Evolutionary conservation across 2,113 vertebrate genomes (phyloP), one percentile per base, ranked within the genome.

Genomic region (Petrocephalus microphthalmus): DNA sequence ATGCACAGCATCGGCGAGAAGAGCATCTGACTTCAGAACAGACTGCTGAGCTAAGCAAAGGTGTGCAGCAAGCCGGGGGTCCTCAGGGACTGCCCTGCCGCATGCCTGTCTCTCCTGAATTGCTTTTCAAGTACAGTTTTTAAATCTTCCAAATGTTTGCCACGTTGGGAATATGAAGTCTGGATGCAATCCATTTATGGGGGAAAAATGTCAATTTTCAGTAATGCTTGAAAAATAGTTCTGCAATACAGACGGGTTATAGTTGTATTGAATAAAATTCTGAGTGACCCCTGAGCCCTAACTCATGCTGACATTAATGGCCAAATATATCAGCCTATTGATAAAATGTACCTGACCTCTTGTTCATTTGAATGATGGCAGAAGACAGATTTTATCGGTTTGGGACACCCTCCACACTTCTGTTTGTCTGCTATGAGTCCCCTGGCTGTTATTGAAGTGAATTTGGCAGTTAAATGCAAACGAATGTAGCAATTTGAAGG

Each of bases 391-490:
- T 78, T 78, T 78, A 78, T 78, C 5, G 33, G 13, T 42, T 19
- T 78, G 29, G 71, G 71, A 78, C 71, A 78, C 71, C 71, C 71
- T 78, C 71, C 71, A 78, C 71, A 78, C 71, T 19, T 78, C 71
- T 37, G 13, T 42, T 42, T 78, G 71, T 78, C 15, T 37, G 33
- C 71, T 78, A 42, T 78, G 15, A 13, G 33, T 78, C 71, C 71
- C 33, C 71, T 78, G 71, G 71, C 71, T 37, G 33, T 42, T 54
- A 54, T 2, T 37, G 29, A 78, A 42, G 33, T 78, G 71, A 78
- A 78, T 78, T 78, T 42, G 29, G 71, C 33, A 42, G 29, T 42
- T 78, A 37, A 78, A 33, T 25, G 0, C 33, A 42, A 42, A 13
- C 29, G 42, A 42, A 74, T 74, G 13, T 17, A 74, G 17, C 33